These are phyloP conservation scores for Mesorhabditis spiculigera DNA, from an alignment of 2,888 invertebrate genomes.

Conservation along the genomic window DNA sequence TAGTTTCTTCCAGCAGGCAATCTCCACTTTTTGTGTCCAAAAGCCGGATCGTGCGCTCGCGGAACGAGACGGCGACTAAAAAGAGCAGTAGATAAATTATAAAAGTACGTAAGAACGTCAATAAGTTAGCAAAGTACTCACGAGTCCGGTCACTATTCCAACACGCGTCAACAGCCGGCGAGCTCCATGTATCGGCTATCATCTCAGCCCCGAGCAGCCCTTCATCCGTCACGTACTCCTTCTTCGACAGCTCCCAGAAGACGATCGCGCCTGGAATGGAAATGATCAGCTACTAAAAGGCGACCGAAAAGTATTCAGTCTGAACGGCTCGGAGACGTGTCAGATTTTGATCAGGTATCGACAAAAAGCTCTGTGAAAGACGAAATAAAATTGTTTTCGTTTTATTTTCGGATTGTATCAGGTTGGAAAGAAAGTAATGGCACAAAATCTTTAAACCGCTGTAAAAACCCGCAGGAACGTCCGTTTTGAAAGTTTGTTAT, in stretches of 20 bases:
- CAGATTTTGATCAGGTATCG: background rate
- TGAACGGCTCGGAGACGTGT: background rate
- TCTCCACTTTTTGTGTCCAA: background rate
- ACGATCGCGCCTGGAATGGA: background rate
- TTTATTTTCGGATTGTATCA: no score
- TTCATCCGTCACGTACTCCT: background rate
- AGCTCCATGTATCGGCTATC: background rate
- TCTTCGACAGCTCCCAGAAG: background rate
- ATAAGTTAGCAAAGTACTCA: background rate
- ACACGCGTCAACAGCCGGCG: background rate
- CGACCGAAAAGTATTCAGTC: no score
- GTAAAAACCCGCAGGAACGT: no score
- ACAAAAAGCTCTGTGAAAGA: no score
- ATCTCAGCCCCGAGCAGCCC: background rate
- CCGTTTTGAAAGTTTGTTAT: no score
- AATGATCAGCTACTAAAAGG: no score
- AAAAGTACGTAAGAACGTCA: background rate
- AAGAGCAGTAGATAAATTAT: background rate
- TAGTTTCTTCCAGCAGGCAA: constrained; percentile 2
- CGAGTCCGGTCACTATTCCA: background rate
- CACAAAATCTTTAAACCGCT: no score
- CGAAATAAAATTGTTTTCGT: no score
- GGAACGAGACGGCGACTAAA: constrained; percentile 5
- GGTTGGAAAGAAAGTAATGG: no score
- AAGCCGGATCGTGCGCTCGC: background rate